phyloP scores from a whole-genome alignment of 1,140 invertebrate species.

The Drosophila ogumai region DNA sequence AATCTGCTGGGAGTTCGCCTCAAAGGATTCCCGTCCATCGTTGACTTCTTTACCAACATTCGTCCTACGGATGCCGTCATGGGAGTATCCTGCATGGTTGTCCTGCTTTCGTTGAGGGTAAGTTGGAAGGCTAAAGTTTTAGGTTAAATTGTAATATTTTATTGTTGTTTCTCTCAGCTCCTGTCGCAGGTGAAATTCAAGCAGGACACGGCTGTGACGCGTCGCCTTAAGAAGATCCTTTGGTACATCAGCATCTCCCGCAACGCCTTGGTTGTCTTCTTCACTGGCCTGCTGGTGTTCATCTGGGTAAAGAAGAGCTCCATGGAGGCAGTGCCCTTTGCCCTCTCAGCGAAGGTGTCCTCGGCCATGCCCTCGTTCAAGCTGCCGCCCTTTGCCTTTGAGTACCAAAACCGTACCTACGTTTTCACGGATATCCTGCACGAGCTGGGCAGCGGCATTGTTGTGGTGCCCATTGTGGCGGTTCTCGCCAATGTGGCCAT shows the following conservation, averaged over 20 bases:
- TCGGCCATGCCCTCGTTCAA: slow-evolving; percentile 88
- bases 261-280: slow-evolving; percentile 92
- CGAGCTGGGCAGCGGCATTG: slow-evolving; percentile 89
- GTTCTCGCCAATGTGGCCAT: slow-evolving; percentile 94
- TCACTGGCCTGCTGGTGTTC: slow-evolving; percentile 89
- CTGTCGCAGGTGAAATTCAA: slow-evolving; percentile 76
- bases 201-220: slow-evolving; percentile 81
- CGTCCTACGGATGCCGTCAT: slow-evolving; percentile 88
- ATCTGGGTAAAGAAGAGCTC: slow-evolving; percentile 82
- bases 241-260: slow-evolving; percentile 92
- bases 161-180: slow-evolving; percentile 33
- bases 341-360: slow-evolving; percentile 87
- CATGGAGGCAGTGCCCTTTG: slow-evolving; percentile 67
- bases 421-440: slow-evolving; percentile 88
- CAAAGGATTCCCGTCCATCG: slow-evolving; percentile 90
- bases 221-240: slow-evolving; percentile 87
- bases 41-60: slow-evolving; percentile 88
- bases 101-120: slow-evolving; percentile 90
- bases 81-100: slow-evolving; percentile 89
- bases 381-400: slow-evolving; percentile 88
- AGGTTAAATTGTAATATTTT: neutral
- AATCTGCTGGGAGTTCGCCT: slow-evolving; percentile 91
- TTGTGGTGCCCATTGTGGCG: slow-evolving; percentile 92
- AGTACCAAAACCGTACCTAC: slow-evolving; percentile 87
- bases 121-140: slow-evolving; percentile 60